Evolutionary conservation across 2,113 vertebrate species (phyloP), one percentile per base, ranked within the genome.

Genomic region (Brachyistius frenatus): DNA sequence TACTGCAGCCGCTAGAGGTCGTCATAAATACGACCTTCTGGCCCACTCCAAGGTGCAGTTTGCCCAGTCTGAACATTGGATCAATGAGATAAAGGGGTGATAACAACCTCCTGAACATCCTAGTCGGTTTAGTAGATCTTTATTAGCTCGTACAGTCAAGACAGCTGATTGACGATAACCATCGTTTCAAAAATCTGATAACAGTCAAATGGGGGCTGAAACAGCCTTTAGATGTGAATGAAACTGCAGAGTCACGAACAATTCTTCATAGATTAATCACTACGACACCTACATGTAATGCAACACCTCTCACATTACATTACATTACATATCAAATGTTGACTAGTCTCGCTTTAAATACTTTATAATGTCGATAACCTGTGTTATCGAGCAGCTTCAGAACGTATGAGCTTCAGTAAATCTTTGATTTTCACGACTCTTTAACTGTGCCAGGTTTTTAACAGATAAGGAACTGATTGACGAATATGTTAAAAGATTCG

Each of bases 401-500:
- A 52, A 44, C 31, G 9, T 54, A 33, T 23, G 47, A 58, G 56
- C 30, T 64, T 64, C 4, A 2, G 8, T 35, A 1, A 50, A 30
- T 68, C 44, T 64, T n/a, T 33, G 32, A 30, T 80, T 70, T 66
- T 23, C 46, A 32, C 10, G 60, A 68, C 4, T 36, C 47, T 60
- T 69, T 70, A 35, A 46, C 50, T 35, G 31, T 65, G 63, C 66
- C 62, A 62, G 78, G 37, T 67, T 62, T 76, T 67, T 63, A 73
- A 72, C 64, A 66, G 76, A 84, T 66, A 72, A 83, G 71, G 37
- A 62, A 81, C 64, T 61, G 83, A 74, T 60, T 64, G 44, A 16
- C 56, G 39, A 77, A 60, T 33, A 68, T 60, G 71, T 47, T 47
- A 37, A 64, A 62, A 66, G 63, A 69, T 50, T 49, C 37, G 16